Evolutionary conservation across 1,140 invertebrate genomes (phyloP).

Genomic region (Atta texana): DNA sequence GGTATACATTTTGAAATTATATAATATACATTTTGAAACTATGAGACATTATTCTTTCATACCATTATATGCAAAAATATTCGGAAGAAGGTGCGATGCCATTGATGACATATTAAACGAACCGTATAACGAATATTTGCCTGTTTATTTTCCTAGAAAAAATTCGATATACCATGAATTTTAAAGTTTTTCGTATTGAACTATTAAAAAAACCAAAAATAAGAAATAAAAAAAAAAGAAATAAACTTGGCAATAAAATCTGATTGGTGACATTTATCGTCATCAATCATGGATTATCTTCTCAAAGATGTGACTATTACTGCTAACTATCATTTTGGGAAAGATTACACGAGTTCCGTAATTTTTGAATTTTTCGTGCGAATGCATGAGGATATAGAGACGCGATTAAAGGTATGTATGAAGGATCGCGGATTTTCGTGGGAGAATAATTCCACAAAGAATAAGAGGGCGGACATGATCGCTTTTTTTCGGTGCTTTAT

Average conservation of each 20-base stretch:
- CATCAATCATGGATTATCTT: background rate
- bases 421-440: slow-evolving; percentile 1
- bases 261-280: background rate
- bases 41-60: background rate
- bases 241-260: background rate
- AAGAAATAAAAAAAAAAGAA: background rate
- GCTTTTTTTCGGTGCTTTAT: slow-evolving; percentile 43
- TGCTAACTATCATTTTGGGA: background rate
- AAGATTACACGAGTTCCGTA: background rate
- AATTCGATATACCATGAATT: background rate
- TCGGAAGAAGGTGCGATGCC: background rate
- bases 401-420: background rate
- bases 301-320: background rate
- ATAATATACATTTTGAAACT: background rate
- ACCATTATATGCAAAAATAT: slow-evolving; percentile 21
- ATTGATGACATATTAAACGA: background rate
- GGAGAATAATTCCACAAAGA: slow-evolving; percentile 1
- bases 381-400: background rate
- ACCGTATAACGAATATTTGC: background rate
- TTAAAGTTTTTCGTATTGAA: background rate
- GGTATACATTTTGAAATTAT: too few relatives aligned
- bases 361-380: slow-evolving; percentile 28
- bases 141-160: background rate
- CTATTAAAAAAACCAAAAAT: background rate
- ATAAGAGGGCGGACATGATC: slow-evolving; percentile 16